Evolutionary conservation across 2,113 vertebrate species (phyloP).

Genomic region (Procavia capensis): DNA sequence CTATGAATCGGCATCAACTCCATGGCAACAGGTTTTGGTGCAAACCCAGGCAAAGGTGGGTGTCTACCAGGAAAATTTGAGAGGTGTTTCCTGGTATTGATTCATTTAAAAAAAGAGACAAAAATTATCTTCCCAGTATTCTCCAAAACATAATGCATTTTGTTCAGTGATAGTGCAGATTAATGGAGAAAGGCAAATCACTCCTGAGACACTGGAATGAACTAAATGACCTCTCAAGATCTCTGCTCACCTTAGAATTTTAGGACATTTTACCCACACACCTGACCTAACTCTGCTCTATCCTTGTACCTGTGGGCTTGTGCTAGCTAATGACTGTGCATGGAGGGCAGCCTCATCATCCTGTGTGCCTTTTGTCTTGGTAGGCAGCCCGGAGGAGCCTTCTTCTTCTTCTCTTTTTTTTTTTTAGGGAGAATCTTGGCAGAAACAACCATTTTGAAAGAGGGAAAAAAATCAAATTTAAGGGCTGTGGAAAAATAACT

Average conservation of each 20-base stretch:
- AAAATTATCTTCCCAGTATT: not conserved
- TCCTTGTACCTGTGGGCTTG: not conserved
- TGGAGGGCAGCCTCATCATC: not conserved
- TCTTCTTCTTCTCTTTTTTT: slow-evolving; percentile 33
- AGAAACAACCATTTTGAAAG: slow-evolving; percentile 54
- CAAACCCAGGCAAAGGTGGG: not conserved
- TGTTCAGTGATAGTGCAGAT: not conserved
- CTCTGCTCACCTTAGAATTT: not conserved
- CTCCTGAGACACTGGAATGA: not conserved
- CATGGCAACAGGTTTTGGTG: too few species aligned
- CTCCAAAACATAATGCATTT: not conserved
- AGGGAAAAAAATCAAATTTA: slow-evolving; percentile 53
- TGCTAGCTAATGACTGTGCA: not conserved
- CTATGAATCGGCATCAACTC: too few species aligned
- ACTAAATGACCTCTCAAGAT: not conserved
- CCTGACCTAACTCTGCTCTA: not conserved
- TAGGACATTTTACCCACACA: not conserved
- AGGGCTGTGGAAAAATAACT: slow-evolving; percentile 68
- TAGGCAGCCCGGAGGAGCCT: slow-evolving; percentile 14
- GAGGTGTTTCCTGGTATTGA: not conserved
- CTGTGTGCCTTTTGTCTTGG: not conserved
- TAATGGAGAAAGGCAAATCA: not conserved
- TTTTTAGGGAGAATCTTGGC: slow-evolving; percentile 59
- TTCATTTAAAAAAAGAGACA: not conserved
- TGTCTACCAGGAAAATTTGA: not conserved